phyloP scores from a whole-genome alignment of 2,113 vertebrate genomes.

The Ondatra zibethicus region DNA sequence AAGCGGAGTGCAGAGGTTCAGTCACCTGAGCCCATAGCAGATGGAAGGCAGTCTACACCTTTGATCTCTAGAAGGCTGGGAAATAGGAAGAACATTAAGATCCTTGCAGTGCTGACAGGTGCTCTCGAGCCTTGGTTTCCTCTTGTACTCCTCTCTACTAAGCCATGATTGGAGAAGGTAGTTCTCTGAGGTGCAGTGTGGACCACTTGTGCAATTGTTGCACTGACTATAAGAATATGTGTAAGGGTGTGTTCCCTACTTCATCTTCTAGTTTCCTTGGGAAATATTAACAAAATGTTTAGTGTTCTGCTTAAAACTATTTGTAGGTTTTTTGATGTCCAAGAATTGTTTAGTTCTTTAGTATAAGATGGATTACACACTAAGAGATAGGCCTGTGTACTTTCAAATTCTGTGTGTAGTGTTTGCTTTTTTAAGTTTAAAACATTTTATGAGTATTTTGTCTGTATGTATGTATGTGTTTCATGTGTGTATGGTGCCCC shows the following conservation, averaged over 20 bases:
- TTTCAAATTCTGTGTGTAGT: neutral
- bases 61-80: neutral
- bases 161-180: neutral
- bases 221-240: neutral
- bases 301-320: constrained; percentile 47
- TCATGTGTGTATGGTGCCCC: neutral
- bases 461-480: neutral
- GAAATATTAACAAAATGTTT: constrained; percentile 16
- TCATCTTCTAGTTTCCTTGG: constrained; percentile 31
- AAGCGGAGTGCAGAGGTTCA: neutral
- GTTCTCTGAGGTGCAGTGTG: constrained; percentile 24
- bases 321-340: constrained; percentile 52
- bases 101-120: neutral
- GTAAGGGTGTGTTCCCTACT: neutral
- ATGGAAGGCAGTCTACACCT: neutral
- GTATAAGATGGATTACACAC: constrained; percentile 16
- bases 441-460: neutral
- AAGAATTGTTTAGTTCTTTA: constrained; percentile 14
- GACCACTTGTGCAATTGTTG: neutral
- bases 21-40: neutral
- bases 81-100: neutral
- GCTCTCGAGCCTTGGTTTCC: neutral
- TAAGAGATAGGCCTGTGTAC: neutral
- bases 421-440: neutral
- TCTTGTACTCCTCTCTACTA: neutral